Percentiles rank a stretch among this genome's conserved stretches.
Evolutionary conservation across 2,797 vertebrate genomes (phyloP).

Genomic region (Nasua narica): DNA sequence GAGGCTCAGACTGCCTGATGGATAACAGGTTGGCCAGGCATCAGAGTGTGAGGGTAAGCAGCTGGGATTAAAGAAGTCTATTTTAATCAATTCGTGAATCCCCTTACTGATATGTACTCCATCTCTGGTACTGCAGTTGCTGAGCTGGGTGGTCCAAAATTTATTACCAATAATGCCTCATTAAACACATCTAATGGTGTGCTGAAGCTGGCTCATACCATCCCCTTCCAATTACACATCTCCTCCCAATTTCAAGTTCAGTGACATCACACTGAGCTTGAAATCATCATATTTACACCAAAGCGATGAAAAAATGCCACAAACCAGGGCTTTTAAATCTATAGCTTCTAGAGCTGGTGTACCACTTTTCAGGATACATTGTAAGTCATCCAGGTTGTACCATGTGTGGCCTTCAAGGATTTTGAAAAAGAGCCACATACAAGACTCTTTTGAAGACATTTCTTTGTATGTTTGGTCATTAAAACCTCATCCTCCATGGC

Average conservation of each 20-base stretch:
- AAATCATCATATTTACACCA: not conserved
- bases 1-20: not conserved
- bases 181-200: not conserved
- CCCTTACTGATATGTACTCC: not conserved
- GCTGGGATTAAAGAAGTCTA: not conserved
- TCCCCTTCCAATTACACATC: not conserved
- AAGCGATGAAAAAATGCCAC: not conserved
- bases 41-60: not conserved
- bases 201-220: not conserved
- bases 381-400: not conserved
- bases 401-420: not conserved
- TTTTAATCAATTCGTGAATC: not conserved
- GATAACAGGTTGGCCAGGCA: rapidly evolving
- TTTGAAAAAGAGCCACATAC: not conserved
- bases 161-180: not conserved
- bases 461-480: not conserved
- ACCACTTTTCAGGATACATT: not conserved
- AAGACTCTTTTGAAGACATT: not conserved
- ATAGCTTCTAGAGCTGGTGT: not conserved
- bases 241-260: not conserved
- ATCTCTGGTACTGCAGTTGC: not conserved
- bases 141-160: not conserved
- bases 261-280: not conserved
- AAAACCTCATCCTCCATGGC: not conserved
- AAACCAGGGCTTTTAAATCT: not conserved